A percentile compares a stretch with the other conserved stretches of the same genome.
These are phyloP conservation scores for Dusona sp. DNA, from an alignment of 2,888 invertebrate genomes.

Conservation along the genomic window DNA sequence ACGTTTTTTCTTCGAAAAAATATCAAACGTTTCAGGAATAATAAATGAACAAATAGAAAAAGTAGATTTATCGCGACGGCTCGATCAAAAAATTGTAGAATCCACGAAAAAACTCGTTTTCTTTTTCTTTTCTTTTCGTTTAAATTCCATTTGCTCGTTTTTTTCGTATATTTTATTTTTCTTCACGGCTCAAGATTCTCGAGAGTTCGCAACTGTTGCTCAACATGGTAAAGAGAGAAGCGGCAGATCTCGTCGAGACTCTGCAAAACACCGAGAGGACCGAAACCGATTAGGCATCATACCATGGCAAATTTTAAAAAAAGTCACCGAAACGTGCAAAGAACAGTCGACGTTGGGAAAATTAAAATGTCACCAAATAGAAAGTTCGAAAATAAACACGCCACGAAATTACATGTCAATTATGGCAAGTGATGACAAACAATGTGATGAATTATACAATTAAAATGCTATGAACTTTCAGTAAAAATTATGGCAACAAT, in stretches of 20 bases:
- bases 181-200: slow-evolving; percentile 73
- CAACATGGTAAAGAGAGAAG: slow-evolving; percentile 79
- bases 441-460: not conserved
- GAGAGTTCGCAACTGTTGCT: slow-evolving; percentile 79
- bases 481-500: not conserved
- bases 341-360: not conserved
- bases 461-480: not conserved
- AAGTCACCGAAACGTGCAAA: slow-evolving; percentile 6
- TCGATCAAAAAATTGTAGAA: not conserved
- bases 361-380: not conserved
- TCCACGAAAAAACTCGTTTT: not conserved
- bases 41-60: not conserved
- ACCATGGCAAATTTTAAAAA: not conserved
- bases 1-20: not conserved
- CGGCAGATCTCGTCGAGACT: slow-evolving; percentile 75
- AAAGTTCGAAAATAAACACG: not conserved
- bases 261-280: slow-evolving; percentile 65
- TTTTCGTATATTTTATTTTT: not conserved
- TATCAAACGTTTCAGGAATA: not conserved
- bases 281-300: slow-evolving; percentile 38
- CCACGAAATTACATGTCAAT: not conserved
- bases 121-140: not conserved
- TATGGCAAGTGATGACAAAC: not conserved
- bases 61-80: not conserved
- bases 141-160: not conserved